Evolutionary conservation across 1,140 invertebrate species (phyloP).

Genomic region (Rhynchophorus ferrugineus): DNA sequence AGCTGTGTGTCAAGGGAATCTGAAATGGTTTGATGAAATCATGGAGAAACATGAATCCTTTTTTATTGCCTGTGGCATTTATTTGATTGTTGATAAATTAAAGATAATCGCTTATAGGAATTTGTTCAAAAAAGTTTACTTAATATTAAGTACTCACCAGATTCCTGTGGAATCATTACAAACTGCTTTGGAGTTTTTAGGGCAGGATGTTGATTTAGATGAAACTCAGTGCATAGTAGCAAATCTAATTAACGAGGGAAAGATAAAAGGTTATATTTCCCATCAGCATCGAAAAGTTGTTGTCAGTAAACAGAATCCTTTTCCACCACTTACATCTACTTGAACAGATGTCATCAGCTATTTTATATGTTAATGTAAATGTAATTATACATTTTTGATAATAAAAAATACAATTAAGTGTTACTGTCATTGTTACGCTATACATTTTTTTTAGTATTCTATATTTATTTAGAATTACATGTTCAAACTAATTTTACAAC

Average conservation of each 20-base stretch:
- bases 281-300: slow-evolving; percentile 95
- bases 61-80: slow-evolving; percentile 93
- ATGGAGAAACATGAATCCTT: slow-evolving; percentile 83
- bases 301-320: slow-evolving; percentile 94
- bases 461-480: no score
- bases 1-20: slow-evolving; percentile 83
- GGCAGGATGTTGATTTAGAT: slow-evolving; percentile 83
- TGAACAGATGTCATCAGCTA: slow-evolving; percentile 3
- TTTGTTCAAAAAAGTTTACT: slow-evolving; percentile 92
- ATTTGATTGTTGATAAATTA: slow-evolving; percentile 92
- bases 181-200: slow-evolving; percentile 69
- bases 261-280: slow-evolving; percentile 96
- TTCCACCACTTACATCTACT: slow-evolving; percentile 61
- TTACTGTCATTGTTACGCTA: no score
- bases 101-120: slow-evolving; percentile 94
- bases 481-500: no score
- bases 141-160: slow-evolving; percentile 81
- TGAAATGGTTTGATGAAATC: slow-evolving; percentile 74
- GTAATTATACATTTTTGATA: no score
- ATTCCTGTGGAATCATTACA: slow-evolving; percentile 81
- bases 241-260: slow-evolving; percentile 92
- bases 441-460: no score
- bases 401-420: no score
- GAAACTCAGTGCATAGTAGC: slow-evolving; percentile 94
- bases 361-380: no score